Evolutionary conservation across 2,888 invertebrate species (phyloP).

Genomic region (Tryphoninae sp.): DNA sequence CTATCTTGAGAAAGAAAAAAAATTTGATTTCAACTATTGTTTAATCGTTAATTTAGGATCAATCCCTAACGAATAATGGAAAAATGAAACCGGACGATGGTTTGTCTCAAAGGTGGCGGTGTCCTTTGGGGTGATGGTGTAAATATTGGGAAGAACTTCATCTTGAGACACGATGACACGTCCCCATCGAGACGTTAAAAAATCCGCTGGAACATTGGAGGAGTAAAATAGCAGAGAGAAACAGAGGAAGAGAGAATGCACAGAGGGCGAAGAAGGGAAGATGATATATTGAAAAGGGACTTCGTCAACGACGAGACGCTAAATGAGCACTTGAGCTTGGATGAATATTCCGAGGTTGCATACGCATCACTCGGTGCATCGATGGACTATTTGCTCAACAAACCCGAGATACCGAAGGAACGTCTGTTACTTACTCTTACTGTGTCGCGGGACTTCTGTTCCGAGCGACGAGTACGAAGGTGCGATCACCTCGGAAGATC

Average conservation of each 20-base stretch:
- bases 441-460: slow-evolving; percentile 49
- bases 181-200: slow-evolving; percentile 71
- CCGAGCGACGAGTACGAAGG: slow-evolving; percentile 22
- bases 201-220: slow-evolving; percentile 65
- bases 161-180: slow-evolving; percentile 8
- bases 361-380: slow-evolving; percentile 3
- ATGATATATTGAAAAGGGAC: slow-evolving; percentile 56
- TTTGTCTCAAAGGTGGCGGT: no score
- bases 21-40: no score
- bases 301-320: slow-evolving; percentile 60
- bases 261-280: slow-evolving; percentile 50
- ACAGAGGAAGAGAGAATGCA: slow-evolving; percentile 32
- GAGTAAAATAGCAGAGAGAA: slow-evolving; percentile 27
- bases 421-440: slow-evolving; percentile 20
- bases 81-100: no score
- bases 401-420: slow-evolving; percentile 61
- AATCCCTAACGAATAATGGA: no score
- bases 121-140: not conserved
- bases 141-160: not conserved
- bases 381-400: slow-evolving; percentile 72
- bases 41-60: no score
- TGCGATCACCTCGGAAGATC: slow-evolving; percentile 19
- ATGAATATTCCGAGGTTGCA: slow-evolving; percentile 23
- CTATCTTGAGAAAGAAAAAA: no score
- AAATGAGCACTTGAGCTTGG: slow-evolving; percentile 36